Percentiles rank a stretch among this genome's conserved stretches.
Evolutionary conservation across 1,140 invertebrate species (phyloP).

Genomic region (Lanistes nyassanus): DNA sequence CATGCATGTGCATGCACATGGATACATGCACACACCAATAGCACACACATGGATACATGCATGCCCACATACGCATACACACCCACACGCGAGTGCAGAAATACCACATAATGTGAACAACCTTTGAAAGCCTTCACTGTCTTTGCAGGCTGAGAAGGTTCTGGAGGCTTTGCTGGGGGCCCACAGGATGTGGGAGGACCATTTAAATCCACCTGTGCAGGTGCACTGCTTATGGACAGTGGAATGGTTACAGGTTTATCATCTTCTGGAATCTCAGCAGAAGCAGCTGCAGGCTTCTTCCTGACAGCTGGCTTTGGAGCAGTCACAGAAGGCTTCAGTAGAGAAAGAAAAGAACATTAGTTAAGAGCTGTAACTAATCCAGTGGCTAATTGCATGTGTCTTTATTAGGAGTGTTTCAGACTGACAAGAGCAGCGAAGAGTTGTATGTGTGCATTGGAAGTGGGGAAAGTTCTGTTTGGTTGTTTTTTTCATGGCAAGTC

Average conservation of each 20-base stretch:
- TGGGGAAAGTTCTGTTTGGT: too few species aligned
- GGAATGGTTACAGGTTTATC: not conserved
- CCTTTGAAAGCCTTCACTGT: slow-evolving; percentile 22
- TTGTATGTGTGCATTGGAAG: too few species aligned
- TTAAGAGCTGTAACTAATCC: not conserved
- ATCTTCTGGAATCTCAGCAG: not conserved
- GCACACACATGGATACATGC: not conserved
- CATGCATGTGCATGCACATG: too few species aligned
- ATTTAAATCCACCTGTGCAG: not conserved
- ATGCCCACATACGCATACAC: not conserved
- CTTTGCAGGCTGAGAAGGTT: slow-evolving; percentile 42
- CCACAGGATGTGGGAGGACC: not conserved
- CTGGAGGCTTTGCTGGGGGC: slow-evolving; percentile 23
- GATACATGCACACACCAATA: too few species aligned
- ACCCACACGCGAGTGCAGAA: not conserved
- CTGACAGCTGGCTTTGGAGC: slow-evolving; percentile 20
- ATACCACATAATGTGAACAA: not conserved
- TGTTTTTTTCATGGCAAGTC: too few species aligned
- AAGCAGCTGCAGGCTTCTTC: slow-evolving; percentile 1
- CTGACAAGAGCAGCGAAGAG: too few species aligned
- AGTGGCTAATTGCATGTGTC: not conserved
- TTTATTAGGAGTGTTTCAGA: not conserved
- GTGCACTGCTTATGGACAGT: not conserved
- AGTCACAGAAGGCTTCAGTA: not conserved
- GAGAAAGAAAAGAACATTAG: not conserved